Percentiles rank a stretch among this genome's conserved stretches.
These are phyloP conservation scores for Meloe dianella DNA, from an alignment of 2,888 invertebrate species.

Conservation along the genomic window DNA sequence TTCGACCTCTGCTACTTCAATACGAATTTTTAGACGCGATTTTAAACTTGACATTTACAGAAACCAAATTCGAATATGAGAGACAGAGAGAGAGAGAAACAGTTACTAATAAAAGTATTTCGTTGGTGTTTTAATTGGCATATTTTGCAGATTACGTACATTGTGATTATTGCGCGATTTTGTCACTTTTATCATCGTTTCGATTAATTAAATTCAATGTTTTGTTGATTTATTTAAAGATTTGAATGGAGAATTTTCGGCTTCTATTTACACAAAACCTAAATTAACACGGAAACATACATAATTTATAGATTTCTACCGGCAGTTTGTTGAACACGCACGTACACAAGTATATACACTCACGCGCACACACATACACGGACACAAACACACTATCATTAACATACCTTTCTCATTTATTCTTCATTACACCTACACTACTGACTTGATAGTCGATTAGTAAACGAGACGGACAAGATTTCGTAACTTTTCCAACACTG, in stretches of 20 bases:
- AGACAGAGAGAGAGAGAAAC: too few relatives aligned
- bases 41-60: too few relatives aligned
- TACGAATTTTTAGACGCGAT: too few relatives aligned
- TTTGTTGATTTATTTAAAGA: too few relatives aligned
- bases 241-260: not conserved
- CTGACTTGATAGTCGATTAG: not conserved
- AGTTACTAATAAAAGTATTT: too few relatives aligned
- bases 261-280: not conserved
- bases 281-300: constrained; percentile 13
- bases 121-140: too few relatives aligned
- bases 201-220: too few relatives aligned
- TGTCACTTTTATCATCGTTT: too few relatives aligned
- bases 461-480: not conserved
- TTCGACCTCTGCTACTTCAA: too few relatives aligned
- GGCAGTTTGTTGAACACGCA: constrained; percentile 16
- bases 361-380: not conserved
- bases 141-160: too few relatives aligned
- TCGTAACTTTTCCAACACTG: not conserved
- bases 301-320: constrained; percentile 15
- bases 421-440: constrained; percentile 3
- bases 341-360: not conserved
- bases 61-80: too few relatives aligned
- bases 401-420: constrained; percentile 18
- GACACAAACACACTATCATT: constrained; percentile 4
- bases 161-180: too few relatives aligned